Base-by-base conservation (phyloP, 2,888 invertebrate genomes). In the Exephanes ischioxanthus region DNA sequence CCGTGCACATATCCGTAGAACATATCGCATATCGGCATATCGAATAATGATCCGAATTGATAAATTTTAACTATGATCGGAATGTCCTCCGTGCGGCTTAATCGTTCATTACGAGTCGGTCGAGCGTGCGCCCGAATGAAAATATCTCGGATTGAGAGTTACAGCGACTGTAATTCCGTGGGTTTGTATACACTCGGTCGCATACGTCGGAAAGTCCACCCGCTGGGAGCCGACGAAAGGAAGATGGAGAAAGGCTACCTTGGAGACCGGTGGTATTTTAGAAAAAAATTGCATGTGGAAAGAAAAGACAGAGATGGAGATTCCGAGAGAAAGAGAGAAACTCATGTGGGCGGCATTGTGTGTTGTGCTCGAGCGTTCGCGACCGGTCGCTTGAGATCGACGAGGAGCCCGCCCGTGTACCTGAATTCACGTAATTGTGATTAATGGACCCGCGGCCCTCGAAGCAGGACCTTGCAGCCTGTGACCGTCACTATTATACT, bases 371-470 rank as follows among this genome's bases (percentile, higher is more conserved):
- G 83, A 83, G 83, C 89, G 88, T 88, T 87, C 88, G 82, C 87
- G 83, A 86, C 83, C 85, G 80, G 77, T 68, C 83, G 66, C 30
- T 37, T 33, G 22, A 55, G 71, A 75, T 76, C 72, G 82, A 80
- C 71, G 72, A 77, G 80, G 16, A 70, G 80, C 63, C 85, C 83
- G 73, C 79, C 72, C 81, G 88, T 84, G 91, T 90, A 89, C 88
- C 91, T 92, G 92, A 91, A 92, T 92, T 92, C 90, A 90, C 93
- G 92, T 93, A 93, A 93, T 93, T 93, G 92, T 92, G 93, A 93
- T 93, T 92, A 93, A 93, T 93, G 92, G 91, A 85, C 77, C 85
- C 86, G 68, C 48, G 90, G 83, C 79, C 86, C 86, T 67, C 66
- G 37, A 80, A 77, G 22, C 89, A 70, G 75, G 79, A 85, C 86